A percentile compares a stretch with the other conserved stretches of the same genome.
phyloP scores from a whole-genome alignment of 2,113 vertebrate species.

The Microcebus griseorufus region DNA sequence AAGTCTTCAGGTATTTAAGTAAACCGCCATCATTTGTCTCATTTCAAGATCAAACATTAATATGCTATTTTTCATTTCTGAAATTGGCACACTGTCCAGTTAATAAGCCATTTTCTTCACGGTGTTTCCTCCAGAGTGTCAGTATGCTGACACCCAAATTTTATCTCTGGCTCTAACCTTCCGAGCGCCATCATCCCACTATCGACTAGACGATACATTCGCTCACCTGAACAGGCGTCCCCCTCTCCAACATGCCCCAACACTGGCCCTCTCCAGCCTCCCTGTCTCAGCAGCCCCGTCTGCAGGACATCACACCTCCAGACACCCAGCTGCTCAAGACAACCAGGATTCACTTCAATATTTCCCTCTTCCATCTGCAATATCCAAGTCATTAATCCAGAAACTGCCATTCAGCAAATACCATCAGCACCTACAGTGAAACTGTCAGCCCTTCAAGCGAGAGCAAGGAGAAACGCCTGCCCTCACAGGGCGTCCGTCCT shows the following conservation, averaged over 20 bases:
- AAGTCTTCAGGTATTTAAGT: neutral
- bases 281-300: neutral
- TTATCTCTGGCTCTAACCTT: neutral
- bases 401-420: neutral
- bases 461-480: too few relatives aligned
- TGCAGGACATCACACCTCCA: neutral
- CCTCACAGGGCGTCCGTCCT: too few relatives aligned
- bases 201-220: rapidly evolving
- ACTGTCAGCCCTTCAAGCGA: too few relatives aligned
- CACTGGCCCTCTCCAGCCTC: neutral
- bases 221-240: neutral
- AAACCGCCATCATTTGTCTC: neutral
- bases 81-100: neutral
- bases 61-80: neutral
- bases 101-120: neutral
- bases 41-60: neutral
- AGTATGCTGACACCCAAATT: neutral
- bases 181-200: neutral
- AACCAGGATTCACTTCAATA: rapidly evolving
- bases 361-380: neutral
- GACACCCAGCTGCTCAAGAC: neutral
- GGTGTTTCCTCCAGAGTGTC: neutral
- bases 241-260: neutral
- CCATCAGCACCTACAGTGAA: rapidly evolving
- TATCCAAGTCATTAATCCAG: rapidly evolving